A percentile compares a stretch with the other conserved stretches of the same genome.
Evolutionary conservation across 2,888 invertebrate species (phyloP).

Genomic region (Agrotis exclamationis): DNA sequence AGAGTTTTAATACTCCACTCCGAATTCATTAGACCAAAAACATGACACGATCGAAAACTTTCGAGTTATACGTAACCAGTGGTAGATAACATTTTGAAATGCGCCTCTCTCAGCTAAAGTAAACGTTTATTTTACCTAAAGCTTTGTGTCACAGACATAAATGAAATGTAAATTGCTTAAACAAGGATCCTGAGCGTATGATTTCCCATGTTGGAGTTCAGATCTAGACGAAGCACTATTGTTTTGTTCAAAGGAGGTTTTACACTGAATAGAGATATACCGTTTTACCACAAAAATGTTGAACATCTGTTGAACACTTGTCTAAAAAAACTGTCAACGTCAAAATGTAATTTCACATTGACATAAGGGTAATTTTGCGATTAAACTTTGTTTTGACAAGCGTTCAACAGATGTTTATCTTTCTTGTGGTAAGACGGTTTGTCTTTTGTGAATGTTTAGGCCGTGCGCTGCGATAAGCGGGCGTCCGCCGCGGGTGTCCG

Average conservation of each 20-base stretch:
- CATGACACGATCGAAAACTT: slow-evolving; percentile 7
- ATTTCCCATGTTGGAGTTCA: slow-evolving; percentile 58
- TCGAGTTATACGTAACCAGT: slow-evolving; percentile 46
- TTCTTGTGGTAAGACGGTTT: background rate
- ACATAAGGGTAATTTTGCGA: no score
- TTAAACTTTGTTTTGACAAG: no score
- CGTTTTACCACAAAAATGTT: no score
- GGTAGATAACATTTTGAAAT: slow-evolving; percentile 49
- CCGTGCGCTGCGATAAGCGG: no score
- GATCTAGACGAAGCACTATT: slow-evolving; percentile 22
- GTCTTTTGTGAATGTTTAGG: background rate
- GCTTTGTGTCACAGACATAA: slow-evolving; percentile 61
- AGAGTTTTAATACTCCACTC: slow-evolving; percentile 11
- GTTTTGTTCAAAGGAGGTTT: slow-evolving; percentile 27
- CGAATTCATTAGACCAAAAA: slow-evolving; percentile 3
- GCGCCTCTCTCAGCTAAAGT: slow-evolving; percentile 35
- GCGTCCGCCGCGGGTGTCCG: no score
- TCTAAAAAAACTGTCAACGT: no score
- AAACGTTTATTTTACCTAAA: slow-evolving; percentile 58
- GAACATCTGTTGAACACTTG: no score
- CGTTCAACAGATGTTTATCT: no score
- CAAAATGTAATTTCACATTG: no score
- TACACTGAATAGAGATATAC: background rate
- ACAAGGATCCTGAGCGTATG: slow-evolving; percentile 51
- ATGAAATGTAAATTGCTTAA: slow-evolving; percentile 64